phyloP scores from a whole-genome alignment of 2,888 invertebrate species.

The Mamestra brassicae region DNA sequence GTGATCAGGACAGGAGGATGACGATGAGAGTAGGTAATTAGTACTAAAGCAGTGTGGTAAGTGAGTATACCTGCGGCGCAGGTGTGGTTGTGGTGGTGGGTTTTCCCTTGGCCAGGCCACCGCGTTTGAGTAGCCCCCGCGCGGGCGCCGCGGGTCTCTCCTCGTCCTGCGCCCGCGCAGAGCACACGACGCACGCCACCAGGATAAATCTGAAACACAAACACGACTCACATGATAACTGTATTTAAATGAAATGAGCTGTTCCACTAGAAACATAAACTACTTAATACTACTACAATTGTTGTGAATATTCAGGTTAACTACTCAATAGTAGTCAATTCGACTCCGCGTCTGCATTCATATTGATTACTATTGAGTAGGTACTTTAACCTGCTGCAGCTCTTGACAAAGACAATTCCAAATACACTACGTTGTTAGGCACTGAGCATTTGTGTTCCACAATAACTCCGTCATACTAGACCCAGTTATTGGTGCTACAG shows the following conservation, averaged over 20 bases:
- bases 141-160: conserved; percentile 75
- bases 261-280: neutral
- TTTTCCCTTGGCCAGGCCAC: conserved; percentile 80
- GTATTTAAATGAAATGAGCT: neutral
- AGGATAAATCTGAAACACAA: conserved; percentile 81
- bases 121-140: conserved; percentile 83
- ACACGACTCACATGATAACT: conserved; percentile 10
- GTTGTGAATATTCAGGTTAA: neutral
- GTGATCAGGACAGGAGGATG: neutral
- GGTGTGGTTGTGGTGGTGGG: conserved; percentile 83
- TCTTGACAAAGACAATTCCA: neutral
- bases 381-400: too few relatives aligned
- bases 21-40: neutral
- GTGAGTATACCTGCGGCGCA: conserved; percentile 80
- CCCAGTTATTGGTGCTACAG: conserved; percentile 1
- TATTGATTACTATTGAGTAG: too few relatives aligned
- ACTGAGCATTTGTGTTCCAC: neutral
- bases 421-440: neutral
- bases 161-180: conserved; percentile 81
- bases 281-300: neutral
- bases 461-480: conserved; percentile 9
- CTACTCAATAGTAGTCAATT: neutral
- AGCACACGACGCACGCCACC: conserved; percentile 79
- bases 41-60: neutral
- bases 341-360: neutral